Percentiles rank a stretch among this genome's conserved stretches.
These are phyloP conservation scores for Rhimphoctona megacephalus DNA, from an alignment of 2,888 invertebrate genomes.

Conservation along the genomic window DNA sequence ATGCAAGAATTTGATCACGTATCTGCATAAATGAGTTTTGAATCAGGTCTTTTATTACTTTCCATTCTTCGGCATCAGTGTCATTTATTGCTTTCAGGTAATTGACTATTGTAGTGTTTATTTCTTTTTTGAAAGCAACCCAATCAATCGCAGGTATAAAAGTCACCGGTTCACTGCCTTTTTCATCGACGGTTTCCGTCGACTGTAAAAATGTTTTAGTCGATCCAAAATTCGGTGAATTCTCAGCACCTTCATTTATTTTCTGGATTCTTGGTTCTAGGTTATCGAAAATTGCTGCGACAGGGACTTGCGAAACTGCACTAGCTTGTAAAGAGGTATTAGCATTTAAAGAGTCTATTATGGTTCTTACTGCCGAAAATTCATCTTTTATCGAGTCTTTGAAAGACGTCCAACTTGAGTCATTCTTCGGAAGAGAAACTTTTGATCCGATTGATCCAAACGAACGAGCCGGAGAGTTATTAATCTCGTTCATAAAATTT, in stretches of 20 bases:
- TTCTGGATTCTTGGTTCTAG: not conserved
- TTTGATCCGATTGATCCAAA: conserved; percentile 45
- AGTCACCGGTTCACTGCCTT: conserved; percentile 36
- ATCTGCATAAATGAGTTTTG: conserved; percentile 47
- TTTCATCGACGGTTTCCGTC: conserved; percentile 40
- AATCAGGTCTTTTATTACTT: conserved; percentile 52
- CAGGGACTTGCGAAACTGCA: not conserved
- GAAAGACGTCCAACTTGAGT: conserved; percentile 67
- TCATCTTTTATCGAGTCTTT: conserved; percentile 64
- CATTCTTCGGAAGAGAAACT: not conserved
- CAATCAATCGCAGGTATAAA: conserved; percentile 66
- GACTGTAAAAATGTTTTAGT: not conserved
- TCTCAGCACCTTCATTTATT: conserved; percentile 22
- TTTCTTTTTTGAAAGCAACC: conserved; percentile 65
- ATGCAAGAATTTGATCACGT: conserved; percentile 37
- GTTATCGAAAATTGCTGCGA: not conserved
- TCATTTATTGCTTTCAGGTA: conserved; percentile 54
- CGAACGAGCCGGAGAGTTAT: conserved; percentile 58
- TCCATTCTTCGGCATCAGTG: conserved; percentile 63
- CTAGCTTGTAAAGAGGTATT: conserved; percentile 61
- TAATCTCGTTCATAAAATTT: conserved; percentile 65
- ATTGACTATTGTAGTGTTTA: conserved; percentile 53
- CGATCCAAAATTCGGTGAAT: conserved; percentile 20
- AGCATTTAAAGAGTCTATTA: conserved; percentile 66
- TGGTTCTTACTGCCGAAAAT: conserved; percentile 70